Evolutionary conservation across 2,797 vertebrate genomes (phyloP).

Genomic region (Paedocypris micromegethes): DNA sequence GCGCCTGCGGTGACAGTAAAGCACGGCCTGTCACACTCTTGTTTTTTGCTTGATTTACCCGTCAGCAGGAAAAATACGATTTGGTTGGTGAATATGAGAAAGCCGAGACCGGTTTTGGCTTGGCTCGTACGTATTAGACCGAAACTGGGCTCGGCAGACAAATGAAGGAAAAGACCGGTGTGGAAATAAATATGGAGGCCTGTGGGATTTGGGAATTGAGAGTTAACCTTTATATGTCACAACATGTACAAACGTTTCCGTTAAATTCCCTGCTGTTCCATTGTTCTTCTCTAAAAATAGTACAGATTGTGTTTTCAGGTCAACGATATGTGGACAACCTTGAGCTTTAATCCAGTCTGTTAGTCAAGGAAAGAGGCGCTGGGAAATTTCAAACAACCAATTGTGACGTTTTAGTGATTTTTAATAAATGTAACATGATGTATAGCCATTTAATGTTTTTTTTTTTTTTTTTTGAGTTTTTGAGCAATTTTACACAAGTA

Average conservation of each 20-base stretch:
- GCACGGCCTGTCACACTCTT: background rate
- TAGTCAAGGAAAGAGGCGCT: background rate
- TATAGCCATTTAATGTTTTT: no score
- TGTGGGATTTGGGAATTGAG: background rate
- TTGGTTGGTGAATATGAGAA: constrained; percentile 4
- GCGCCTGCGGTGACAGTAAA: background rate
- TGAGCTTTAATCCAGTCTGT: background rate
- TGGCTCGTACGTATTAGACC: background rate
- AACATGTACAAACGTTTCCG: background rate
- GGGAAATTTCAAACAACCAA: no score
- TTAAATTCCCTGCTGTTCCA: background rate
- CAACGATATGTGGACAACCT: constrained; percentile 9
- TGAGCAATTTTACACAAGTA: no score
- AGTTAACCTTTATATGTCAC: background rate
- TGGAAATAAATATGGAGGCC: background rate
- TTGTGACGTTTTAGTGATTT: no score
- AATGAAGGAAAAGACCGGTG: background rate
- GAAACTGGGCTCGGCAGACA: background rate
- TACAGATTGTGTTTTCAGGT: constrained; percentile 22
- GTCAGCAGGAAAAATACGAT: background rate
- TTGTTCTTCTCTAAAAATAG: constrained; percentile 10
- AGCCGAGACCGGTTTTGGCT: background rate
- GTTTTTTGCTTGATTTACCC: background rate
- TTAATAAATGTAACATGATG: no score
- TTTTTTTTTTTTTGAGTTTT: no score